Base-by-base conservation (phyloP, 2,113 vertebrate genomes). In the Perca schrenkii region DNA sequence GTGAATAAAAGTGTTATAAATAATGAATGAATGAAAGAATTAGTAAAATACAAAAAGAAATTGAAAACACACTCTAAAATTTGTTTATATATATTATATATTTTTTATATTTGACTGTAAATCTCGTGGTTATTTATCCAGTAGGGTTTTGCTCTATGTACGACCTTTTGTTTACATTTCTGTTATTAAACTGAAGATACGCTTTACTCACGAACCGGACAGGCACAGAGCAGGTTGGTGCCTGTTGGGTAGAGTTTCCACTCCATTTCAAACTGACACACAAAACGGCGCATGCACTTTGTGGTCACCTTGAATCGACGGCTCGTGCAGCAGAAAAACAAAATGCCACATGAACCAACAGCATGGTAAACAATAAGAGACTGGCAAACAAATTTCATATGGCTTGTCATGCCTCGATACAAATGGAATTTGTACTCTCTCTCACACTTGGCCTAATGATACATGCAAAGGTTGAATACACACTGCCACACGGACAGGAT, bases 221-320 rank as follows among this genome's bases (percentile, higher is more conserved):
- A 0, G 62, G 56, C 43, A 69, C n/a, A 56, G 16, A 34, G 13
- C 60, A 28, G 72, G 61, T 52, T 31, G 36, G 49, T 62, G 73
- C 46, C 36, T 56, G 34, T 13, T 54, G n/a, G 61, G 53, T 22
- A 57, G 63, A 78, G 74, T 63, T 63, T 64, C 28, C 25, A n/a
- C 62, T 58, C 4, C 3, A 74, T 14, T 62, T n/a, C 40, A 49
- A 77, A 36, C 19, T 15, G 54, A 19, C 50, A 46, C 52, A 56
- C 19, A 13, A 60, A 61, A n/a, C 49, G 56, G 46, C 47, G 21
- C 15, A 34, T 7, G 61, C 25, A 34, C 34, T 36, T 61, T 17
- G 19, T 11, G 54, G 77, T 57, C 10, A 31, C n/a, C 3, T 36
- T 63, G 10, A 57, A 47, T 31, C 1, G 2, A 8, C 17, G 1